These are phyloP conservation scores for Phalanger gymnotis DNA, from an alignment of 2,797 vertebrate genomes.

Conservation along the genomic window DNA sequence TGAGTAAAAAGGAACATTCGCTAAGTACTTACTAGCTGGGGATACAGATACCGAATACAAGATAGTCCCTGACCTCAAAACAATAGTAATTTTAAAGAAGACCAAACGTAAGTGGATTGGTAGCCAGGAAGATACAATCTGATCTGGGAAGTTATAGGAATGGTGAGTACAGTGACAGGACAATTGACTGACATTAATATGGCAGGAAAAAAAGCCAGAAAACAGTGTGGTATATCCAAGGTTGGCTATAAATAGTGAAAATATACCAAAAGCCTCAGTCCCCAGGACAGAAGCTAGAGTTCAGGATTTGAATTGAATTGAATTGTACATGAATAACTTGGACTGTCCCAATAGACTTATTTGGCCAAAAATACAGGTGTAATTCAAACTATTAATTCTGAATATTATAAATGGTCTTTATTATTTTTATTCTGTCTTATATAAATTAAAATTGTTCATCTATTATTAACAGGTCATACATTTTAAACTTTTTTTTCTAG, in stretches of 20 bases:
- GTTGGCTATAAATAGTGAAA: not conserved
- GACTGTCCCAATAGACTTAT: not conserved
- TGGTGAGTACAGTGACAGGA: not conserved
- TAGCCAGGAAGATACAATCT: not conserved
- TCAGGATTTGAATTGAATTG: not conserved
- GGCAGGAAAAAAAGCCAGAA: not conserved
- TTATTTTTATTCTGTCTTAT: not conserved
- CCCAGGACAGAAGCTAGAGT: not conserved
- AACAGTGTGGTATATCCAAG: not conserved
- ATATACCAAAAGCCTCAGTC: not conserved
- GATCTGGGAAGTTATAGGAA: not conserved
- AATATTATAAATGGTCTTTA: not conserved
- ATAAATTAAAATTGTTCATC: not conserved
- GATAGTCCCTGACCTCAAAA: too few species aligned
- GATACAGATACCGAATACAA: not conserved
- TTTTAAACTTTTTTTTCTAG: not conserved
- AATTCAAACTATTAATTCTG: not conserved
- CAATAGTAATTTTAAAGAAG: not conserved
- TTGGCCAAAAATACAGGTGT: not conserved
- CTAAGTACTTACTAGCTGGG: not conserved
- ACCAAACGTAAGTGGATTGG: not conserved
- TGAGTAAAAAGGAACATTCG: not conserved
- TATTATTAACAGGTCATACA: not conserved
- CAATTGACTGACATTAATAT: not conserved
- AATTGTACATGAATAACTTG: not conserved